Evolutionary conservation across 2,888 invertebrate genomes (phyloP), one percentile per base, ranked within the genome.

Genomic region (Spodoptera exigua): DNA sequence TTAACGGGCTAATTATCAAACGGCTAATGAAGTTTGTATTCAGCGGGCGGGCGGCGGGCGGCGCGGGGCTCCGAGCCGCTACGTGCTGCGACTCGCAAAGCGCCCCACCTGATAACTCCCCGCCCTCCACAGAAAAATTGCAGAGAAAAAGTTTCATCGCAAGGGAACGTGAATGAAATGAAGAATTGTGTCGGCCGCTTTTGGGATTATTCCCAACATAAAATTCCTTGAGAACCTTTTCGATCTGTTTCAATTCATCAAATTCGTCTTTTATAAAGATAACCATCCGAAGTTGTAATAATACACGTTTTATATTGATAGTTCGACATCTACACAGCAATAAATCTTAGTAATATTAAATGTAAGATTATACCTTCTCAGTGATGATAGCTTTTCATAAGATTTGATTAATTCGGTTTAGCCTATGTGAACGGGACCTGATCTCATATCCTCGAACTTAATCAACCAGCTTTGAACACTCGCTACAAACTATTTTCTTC

Each of bases 21-120:
- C 91, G 91, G 91, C 94, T 94, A 94, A 94, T 94, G 94, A 94
- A 94, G 94, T 94, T 94, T 94, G 93, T 94, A 93, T 94, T 93
- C 93, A 92, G 86, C 90, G 91, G 90, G 91, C 88, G 91, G 87
- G 89, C 81, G 70, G 76, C 78, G 87, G 84, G 85, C 83, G 81
- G 77, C 83, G 86, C 85, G 87, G 85, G 85, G 86, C 83, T 81
- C 83, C 82, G 82, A 80, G 82, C 83, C 84, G 83, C 86, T 90
- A 93, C 94, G 94, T 94, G 93, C 89, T 79, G 81, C 84, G 94
- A 92, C 92, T 94, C 83, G 83, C 86, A 90, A 93, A 84, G 85
- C 85, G 87, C 89, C 89, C 92, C 92, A 93, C 93, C 93, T 93
- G 93, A 93, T 91, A 91, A 89, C 91, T 85, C 92, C 90, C 90